Percentiles rank a stretch among this genome's conserved stretches.
Evolutionary conservation across 2,797 vertebrate genomes (phyloP).

Genomic region (Botia almorhae): DNA sequence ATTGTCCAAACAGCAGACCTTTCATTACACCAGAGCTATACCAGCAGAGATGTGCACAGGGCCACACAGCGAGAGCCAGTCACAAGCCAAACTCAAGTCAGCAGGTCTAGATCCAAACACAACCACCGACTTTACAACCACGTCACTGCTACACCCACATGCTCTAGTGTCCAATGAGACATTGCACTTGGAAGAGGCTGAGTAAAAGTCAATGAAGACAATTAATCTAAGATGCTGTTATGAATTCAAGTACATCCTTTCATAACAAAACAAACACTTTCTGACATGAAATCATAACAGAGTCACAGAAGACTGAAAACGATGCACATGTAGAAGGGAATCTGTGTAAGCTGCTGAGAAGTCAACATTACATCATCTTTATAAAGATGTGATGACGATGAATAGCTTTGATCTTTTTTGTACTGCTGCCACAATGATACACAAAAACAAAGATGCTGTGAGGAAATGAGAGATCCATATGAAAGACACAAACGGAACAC

Average conservation of each 20-base stretch:
- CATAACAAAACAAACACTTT: background rate
- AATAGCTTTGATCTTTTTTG: background rate
- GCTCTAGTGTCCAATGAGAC: background rate
- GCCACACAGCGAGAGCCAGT: constrained; percentile 39
- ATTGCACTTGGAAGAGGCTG: background rate
- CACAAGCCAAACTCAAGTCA: constrained; percentile 41
- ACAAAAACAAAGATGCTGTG: background rate
- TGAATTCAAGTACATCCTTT: background rate
- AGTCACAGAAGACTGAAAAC: background rate
- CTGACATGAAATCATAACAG: constrained; percentile 2
- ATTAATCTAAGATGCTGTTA: constrained; percentile 1
- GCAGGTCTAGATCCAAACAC: constrained; percentile 50
- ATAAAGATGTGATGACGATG: background rate
- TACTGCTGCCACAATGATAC: background rate
- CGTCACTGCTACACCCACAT: constrained; percentile 10
- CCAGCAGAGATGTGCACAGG: constrained; percentile 2
- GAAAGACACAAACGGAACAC: background rate
- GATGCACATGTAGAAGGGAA: background rate
- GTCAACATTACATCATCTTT: constrained; percentile 3
- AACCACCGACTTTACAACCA: constrained; percentile 25
- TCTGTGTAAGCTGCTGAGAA: background rate
- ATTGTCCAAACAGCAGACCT: constrained; percentile 26
- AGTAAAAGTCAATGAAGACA: constrained; percentile 4
- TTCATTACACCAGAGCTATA: constrained; percentile 15
- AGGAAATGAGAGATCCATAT: background rate